These are phyloP conservation scores for Anguilla marmorata DNA, from an alignment of 2,797 vertebrate species.

Conservation along the genomic window DNA sequence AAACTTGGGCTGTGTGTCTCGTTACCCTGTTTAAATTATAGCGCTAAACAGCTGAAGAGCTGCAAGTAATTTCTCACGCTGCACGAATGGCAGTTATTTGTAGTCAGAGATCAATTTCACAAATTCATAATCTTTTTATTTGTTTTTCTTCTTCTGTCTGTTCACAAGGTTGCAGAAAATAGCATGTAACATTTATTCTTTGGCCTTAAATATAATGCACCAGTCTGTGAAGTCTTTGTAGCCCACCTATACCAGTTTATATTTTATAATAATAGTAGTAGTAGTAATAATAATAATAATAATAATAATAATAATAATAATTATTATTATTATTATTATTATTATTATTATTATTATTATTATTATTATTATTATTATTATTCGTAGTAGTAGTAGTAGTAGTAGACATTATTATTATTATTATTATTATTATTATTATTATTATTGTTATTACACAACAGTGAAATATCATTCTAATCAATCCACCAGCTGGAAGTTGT, in stretches of 20 bases:
- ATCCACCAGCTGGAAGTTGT: background rate
- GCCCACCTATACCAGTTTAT: background rate
- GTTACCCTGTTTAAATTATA: conserved; percentile 5
- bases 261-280: too few species aligned
- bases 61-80: background rate
- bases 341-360: too few species aligned
- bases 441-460: background rate
- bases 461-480: background rate
- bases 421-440: too few species aligned
- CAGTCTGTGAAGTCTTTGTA: background rate
- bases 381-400: too few species aligned
- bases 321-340: too few species aligned
- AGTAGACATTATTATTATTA: too few species aligned
- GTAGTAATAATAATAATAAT: too few species aligned
- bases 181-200: background rate
- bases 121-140: background rate
- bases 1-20: background rate
- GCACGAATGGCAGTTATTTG: background rate
- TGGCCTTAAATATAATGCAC: background rate
- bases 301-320: too few species aligned
- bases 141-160: background rate
- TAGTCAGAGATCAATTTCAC: background rate
- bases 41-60: background rate
- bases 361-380: too few species aligned
- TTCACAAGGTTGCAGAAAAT: background rate